Conservation (phyloP, 2,797 vertebrate genomes). For the Sciurus vulgaris region DNA sequence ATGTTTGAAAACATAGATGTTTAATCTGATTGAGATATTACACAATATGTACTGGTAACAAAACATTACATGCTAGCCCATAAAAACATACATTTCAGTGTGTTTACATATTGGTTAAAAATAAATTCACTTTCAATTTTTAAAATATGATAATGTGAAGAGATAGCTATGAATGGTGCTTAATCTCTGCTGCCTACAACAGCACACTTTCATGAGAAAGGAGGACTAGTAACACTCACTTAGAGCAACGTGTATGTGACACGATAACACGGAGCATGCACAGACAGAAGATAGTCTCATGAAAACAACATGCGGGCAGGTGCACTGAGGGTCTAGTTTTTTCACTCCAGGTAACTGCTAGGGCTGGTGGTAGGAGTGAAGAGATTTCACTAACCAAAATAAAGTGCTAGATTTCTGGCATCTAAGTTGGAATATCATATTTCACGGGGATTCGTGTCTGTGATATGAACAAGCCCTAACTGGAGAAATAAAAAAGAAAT, state of each 20-base stretch:
- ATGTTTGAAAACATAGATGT: neutral
- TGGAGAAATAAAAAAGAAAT: neutral
- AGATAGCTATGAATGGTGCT: neutral
- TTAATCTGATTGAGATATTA: neutral
- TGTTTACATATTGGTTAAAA: neutral
- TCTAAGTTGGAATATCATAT: neutral
- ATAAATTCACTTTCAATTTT: neutral
- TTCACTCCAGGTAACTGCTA: neutral
- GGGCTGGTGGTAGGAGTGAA: neutral
- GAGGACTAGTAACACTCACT: neutral
- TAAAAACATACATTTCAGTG: neutral
- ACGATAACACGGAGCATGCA: neutral
- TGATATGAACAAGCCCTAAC: neutral
- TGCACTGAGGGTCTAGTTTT: neutral
- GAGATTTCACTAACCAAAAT: conserved; percentile 30
- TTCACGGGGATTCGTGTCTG: neutral
- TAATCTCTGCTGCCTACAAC: neutral
- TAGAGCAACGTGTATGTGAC: neutral
- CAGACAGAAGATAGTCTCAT: neutral
- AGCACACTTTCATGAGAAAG: neutral
- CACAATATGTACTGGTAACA: neutral
- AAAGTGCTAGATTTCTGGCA: conserved; percentile 17
- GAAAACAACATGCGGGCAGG: neutral
- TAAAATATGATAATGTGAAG: neutral
- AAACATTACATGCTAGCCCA: neutral